A percentile compares a stretch with the other conserved stretches of the same genome.
These are phyloP conservation scores for Germaria angustata DNA, from an alignment of 2,888 invertebrate species.

Conservation along the genomic window DNA sequence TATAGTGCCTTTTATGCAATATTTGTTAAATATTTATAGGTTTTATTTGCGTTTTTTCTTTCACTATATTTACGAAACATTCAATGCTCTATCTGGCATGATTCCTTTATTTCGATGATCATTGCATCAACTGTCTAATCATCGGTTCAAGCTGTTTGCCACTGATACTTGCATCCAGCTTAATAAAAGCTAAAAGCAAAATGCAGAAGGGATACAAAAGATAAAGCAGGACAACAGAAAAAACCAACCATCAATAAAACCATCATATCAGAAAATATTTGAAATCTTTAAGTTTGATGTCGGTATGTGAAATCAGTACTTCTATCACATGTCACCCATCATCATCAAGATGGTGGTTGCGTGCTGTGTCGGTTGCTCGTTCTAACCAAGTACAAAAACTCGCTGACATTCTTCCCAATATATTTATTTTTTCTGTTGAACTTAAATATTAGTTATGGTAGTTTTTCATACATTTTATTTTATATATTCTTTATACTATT, in stretches of 20 bases:
- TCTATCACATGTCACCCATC: slow-evolving; percentile 64
- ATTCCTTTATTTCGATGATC: slow-evolving; percentile 26
- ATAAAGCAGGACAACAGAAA: not conserved
- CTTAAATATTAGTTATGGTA: slow-evolving; percentile 56
- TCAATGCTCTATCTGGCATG: not conserved
- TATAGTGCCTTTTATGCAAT: slow-evolving; percentile 62
- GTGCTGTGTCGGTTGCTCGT: not conserved
- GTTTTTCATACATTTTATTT: slow-evolving; percentile 29
- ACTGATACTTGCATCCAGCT: slow-evolving; percentile 53
- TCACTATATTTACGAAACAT: not conserved
- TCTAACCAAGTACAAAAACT: slow-evolving; percentile 8
- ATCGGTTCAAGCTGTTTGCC: slow-evolving; percentile 59
- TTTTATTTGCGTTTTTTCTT: not conserved
- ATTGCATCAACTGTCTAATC: slow-evolving; percentile 52
- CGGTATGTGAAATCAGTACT: slow-evolving; percentile 62
- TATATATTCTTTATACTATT: slow-evolving; percentile 18
- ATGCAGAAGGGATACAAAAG: not conserved
- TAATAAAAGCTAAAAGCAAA: not conserved
- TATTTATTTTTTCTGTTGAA: no score
- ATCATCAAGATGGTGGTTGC: slow-evolving; percentile 25
- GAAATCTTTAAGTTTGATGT: slow-evolving; percentile 61
- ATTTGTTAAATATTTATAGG: slow-evolving; percentile 57
- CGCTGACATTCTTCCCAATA: slow-evolving; percentile 20
- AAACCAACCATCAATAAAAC: slow-evolving; percentile 45
- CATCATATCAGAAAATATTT: slow-evolving; percentile 58